Conservation (phyloP, 2,113 vertebrate species). For the Antennarius striatus region DNA sequence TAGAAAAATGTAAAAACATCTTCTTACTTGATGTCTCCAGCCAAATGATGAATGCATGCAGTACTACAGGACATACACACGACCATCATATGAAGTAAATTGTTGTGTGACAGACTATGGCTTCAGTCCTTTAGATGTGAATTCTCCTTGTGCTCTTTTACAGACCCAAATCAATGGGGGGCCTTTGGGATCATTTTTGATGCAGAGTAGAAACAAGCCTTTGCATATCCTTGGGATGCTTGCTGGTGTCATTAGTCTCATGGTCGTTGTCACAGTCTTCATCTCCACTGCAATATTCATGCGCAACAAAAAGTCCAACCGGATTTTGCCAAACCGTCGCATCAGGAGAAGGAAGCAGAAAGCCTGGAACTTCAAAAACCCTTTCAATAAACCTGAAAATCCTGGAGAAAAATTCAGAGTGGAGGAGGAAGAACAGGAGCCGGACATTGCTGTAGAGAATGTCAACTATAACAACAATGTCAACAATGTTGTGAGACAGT, state of each 20-base stretch:
- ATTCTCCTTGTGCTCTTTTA: slow-evolving; percentile 94
- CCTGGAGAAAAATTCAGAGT: slow-evolving; percentile 77
- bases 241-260: slow-evolving; percentile 85
- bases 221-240: slow-evolving; percentile 91
- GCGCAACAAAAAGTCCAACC: slow-evolving; percentile 95
- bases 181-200: slow-evolving; percentile 92
- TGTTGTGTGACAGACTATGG: slow-evolving; percentile 55
- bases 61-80: not conserved
- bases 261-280: slow-evolving; percentile 88
- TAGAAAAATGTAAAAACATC: not conserved
- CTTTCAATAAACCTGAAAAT: slow-evolving; percentile 77
- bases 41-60: slow-evolving; percentile 38
- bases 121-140: slow-evolving; percentile 81
- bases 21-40: not conserved
- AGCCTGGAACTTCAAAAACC: slow-evolving; percentile 79
- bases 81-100: slow-evolving; percentile 11
- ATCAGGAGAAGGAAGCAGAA: slow-evolving; percentile 81
- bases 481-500: slow-evolving; percentile 50
- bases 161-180: slow-evolving; percentile 90
- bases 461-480: slow-evolving; percentile 86
- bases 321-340: slow-evolving; percentile 85
- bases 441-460: slow-evolving; percentile 64
- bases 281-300: slow-evolving; percentile 94
- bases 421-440: slow-evolving; percentile 69
- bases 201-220: slow-evolving; percentile 94